These are phyloP conservation scores for Poeciliopsis paucimaculata DNA, from an alignment of 2,797 vertebrate species.

Conservation along the genomic window DNA sequence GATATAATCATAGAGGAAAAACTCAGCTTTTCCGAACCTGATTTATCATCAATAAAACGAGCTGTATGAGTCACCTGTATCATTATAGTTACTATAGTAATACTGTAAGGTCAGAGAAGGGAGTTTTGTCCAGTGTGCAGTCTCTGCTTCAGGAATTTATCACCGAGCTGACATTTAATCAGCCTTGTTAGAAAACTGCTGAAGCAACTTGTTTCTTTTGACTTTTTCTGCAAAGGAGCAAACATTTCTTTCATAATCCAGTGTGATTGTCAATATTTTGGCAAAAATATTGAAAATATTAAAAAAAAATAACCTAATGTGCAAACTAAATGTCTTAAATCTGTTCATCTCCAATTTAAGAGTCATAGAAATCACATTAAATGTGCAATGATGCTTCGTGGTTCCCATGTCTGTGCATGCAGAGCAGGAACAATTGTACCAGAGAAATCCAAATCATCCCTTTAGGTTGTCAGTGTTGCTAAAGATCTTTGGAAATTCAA, in stretches of 20 bases:
- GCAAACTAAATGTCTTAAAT: background rate
- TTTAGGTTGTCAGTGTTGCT: constrained; percentile 3
- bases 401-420: background rate
- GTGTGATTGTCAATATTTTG: background rate
- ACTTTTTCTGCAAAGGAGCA: constrained; percentile 10
- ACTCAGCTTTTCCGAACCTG: background rate
- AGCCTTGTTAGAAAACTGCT: constrained; percentile 46
- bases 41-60: constrained; percentile 17
- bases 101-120: constrained; percentile 8
- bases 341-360: background rate
- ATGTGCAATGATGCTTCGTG: background rate
- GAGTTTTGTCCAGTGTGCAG: constrained; percentile 26
- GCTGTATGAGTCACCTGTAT: background rate
- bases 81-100: background rate
- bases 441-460: background rate
- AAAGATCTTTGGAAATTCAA: background rate
- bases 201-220: constrained; percentile 10
- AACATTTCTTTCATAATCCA: background rate
- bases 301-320: background rate
- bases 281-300: background rate
- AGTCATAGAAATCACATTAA: background rate
- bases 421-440: background rate
- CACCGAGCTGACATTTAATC: constrained; percentile 63
- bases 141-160: constrained; percentile 65
- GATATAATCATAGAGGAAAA: constrained; percentile 17